A percentile compares a stretch with the other conserved stretches of the same genome.
Conservation (phyloP, 2,888 invertebrate species). For the Ferdinandea cuprea region DNA sequence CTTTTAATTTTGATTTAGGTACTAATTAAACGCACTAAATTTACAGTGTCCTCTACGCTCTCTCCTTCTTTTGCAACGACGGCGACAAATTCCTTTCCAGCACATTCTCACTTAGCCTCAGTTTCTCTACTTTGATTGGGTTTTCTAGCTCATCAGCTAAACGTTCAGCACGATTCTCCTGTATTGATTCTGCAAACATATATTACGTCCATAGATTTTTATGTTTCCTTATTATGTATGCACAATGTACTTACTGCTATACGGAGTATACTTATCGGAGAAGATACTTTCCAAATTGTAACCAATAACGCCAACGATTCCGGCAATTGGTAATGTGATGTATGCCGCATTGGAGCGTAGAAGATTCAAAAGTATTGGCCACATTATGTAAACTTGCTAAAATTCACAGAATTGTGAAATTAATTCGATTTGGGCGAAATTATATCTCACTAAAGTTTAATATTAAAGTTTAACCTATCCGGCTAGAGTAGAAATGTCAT, state of each 20-base stretch:
- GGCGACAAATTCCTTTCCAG: slow-evolving; percentile 88
- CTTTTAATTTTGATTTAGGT: background rate
- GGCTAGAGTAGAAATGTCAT: background rate
- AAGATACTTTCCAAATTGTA: slow-evolving; percentile 91
- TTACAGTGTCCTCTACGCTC: slow-evolving; percentile 18
- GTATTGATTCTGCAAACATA: slow-evolving; percentile 86
- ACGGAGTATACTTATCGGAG: slow-evolving; percentile 90
- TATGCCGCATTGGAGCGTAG: slow-evolving; percentile 90
- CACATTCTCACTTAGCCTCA: slow-evolving; percentile 88
- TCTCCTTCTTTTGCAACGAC: slow-evolving; percentile 84
- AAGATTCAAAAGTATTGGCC: slow-evolving; percentile 88
- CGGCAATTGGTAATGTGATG: slow-evolving; percentile 92
- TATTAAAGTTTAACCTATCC: background rate
- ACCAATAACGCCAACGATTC: slow-evolving; percentile 91
- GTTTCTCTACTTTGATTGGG: slow-evolving; percentile 87
- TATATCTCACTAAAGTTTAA: background rate
- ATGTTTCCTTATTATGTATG: too few relatives aligned
- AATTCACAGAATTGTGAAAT: slow-evolving; percentile 24
- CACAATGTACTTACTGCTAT: slow-evolving; percentile 87
- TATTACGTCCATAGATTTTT: background rate
- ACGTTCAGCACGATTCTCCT: slow-evolving; percentile 89
- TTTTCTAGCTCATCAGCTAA: slow-evolving; percentile 85
- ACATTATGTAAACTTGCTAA: slow-evolving; percentile 85
- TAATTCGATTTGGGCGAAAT: background rate
- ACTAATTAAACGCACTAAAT: background rate